Evolutionary conservation across 2,113 vertebrate genomes (phyloP), one percentile per base, ranked within the genome.

Genomic region (Crotalus tigris): DNA sequence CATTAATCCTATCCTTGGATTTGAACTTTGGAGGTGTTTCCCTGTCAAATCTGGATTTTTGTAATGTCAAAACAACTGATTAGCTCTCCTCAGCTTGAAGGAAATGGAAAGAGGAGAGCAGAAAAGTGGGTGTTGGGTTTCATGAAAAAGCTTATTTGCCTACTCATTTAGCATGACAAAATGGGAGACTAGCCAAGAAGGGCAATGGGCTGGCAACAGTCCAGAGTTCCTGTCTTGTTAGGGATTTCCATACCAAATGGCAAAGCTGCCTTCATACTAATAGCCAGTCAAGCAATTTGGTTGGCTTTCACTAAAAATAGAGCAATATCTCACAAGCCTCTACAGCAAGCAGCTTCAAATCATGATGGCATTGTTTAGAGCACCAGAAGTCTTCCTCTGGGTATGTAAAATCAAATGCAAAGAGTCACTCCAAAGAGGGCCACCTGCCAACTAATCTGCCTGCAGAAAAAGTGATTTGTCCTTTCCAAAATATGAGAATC

Each of bases 31-130:
- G 97, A 96, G 93, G 85, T 87, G 94, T 94, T 97, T 93, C 75
- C 96, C 95, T 49, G 94, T 59, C 95, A 94, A 96, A 96, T 95
- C 95, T 95, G 96, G 95, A 96, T 96, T 95, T 92, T 90, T 24
- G 94, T 94, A 93, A 96, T 96, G 97, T 97, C 97, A 97, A 97
- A 97, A 97, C 96, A 96, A 96, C 96, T 96, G 96, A 97, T 97
- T 97, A 97, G 95, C 93, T 96, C 94, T 95, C 95, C 94, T 87
- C 93, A 87, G 95, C 94, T 58, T 95, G 96, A 94, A 95, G 95
- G 94, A 96, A 94, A 95, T 95, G 96, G 95, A 95, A 93, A 49
- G 26, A 90, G 94, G 95, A 95, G 95, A 96, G 96, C 96, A 93
- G 93, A 94, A 94, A 95, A 96, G 95, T 9, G 94, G 94, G 96